Conservation (phyloP, 2,797 vertebrate species). For the Lepus townsendii region DNA sequence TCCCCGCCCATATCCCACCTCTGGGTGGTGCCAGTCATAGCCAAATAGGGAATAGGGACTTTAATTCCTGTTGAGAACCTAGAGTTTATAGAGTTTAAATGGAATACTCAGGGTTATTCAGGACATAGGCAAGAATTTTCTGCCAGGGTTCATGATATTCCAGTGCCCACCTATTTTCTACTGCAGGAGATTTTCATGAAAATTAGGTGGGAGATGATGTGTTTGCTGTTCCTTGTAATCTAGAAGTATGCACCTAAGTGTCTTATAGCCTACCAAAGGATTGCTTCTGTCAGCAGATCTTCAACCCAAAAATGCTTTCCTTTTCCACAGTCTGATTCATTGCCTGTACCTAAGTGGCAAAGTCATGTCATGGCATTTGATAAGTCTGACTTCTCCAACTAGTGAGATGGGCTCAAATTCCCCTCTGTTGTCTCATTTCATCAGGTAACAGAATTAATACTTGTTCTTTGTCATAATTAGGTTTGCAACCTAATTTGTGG, state of each 20-base stretch:
- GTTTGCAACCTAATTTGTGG: neutral
- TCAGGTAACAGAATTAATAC: neutral
- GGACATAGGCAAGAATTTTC: neutral
- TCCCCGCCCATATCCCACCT: too few species aligned
- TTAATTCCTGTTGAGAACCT: neutral
- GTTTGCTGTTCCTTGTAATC: conserved; percentile 29
- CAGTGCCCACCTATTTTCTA: neutral
- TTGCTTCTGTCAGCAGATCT: neutral
- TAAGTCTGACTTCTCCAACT: conserved; percentile 2
- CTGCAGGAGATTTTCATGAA: neutral
- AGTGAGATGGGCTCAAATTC: neutral
- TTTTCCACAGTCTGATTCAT: neutral
- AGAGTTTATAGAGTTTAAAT: conserved; percentile 25
- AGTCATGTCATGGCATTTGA: neutral
- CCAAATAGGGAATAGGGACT: neutral
- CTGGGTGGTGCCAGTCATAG: neutral
- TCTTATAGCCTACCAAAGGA: neutral
- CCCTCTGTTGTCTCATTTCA: neutral
- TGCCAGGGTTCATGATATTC: neutral
- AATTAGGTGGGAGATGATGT: neutral
- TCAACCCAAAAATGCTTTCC: neutral
- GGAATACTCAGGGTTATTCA: conserved; percentile 4
- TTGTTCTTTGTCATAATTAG: neutral
- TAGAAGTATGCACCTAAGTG: neutral
- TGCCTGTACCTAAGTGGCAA: neutral